Conservation (phyloP, 2,888 invertebrate species). For the Selenia dentaria region DNA sequence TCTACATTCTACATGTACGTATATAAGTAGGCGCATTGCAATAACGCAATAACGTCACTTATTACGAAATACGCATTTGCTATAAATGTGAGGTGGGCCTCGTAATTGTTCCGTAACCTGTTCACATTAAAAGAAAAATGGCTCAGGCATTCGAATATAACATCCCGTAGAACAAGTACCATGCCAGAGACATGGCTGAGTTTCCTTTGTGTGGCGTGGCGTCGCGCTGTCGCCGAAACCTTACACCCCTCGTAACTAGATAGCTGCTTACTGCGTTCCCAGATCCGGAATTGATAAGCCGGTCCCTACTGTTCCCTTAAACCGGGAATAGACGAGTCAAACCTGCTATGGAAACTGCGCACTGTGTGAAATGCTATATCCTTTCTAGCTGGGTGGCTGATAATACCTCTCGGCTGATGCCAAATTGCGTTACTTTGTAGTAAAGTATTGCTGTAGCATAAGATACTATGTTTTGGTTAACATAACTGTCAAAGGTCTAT, state of each 20-base stretch:
- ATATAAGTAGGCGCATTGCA: too few species aligned
- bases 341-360: conserved; percentile 36
- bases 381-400: too few species aligned
- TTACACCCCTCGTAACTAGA: conserved; percentile 65
- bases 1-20: too few species aligned
- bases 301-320: conserved; percentile 39
- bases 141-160: conserved; percentile 26
- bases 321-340: conserved; percentile 34
- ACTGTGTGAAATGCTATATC: conserved; percentile 1
- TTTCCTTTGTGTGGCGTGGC: conserved; percentile 55
- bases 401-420: too few species aligned
- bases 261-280: conserved; percentile 34
- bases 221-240: conserved; percentile 59
- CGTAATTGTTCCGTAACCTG: too few species aligned
- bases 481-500: too few species aligned
- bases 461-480: too few species aligned
- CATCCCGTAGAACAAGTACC: conserved; percentile 53
- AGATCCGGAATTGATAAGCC: conserved; percentile 60
- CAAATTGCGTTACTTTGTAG: too few species aligned
- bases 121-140: neutral
- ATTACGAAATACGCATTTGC: too few species aligned
- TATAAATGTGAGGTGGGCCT: too few species aligned
- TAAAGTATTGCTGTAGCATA: too few species aligned
- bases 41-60: too few species aligned
- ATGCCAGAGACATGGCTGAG: conserved; percentile 35